A percentile compares a stretch with the other conserved stretches of the same genome.
Conservation (phyloP, 2,797 vertebrate species). For the Falco columbarius region DNA sequence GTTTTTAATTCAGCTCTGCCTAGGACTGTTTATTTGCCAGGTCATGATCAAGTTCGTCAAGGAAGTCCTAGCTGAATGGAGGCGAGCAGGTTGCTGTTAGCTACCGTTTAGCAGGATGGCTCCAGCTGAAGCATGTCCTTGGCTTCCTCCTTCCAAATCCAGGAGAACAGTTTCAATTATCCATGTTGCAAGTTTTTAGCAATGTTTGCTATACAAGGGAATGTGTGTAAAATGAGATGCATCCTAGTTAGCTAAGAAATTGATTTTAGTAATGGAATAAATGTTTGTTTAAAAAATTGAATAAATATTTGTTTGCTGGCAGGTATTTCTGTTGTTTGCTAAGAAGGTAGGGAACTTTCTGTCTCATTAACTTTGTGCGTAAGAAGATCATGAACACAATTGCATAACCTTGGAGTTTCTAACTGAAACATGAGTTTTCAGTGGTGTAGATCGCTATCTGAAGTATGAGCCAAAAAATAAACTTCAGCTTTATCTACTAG, state of each 20-base stretch:
- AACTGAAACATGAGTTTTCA: neutral
- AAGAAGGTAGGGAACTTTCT: conserved; percentile 32
- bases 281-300: neutral
- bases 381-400: neutral
- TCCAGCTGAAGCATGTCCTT: neutral
- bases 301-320: conserved; percentile 23
- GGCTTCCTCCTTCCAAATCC: neutral
- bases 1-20: neutral
- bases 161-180: neutral
- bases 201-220: neutral
- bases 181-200: neutral
- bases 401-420: neutral
- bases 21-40: neutral
- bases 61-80: neutral
- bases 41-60: neutral
- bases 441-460: neutral
- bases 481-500: neutral
- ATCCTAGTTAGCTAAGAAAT: neutral
- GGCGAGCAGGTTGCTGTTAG: neutral
- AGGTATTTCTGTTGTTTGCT: conserved; percentile 22
- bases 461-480: neutral
- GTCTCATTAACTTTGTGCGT: conserved; percentile 8
- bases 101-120: neutral
- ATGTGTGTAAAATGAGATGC: neutral
- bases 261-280: neutral